Base-by-base conservation (phyloP, 2,888 invertebrate species). In the Sesia apiformis region DNA sequence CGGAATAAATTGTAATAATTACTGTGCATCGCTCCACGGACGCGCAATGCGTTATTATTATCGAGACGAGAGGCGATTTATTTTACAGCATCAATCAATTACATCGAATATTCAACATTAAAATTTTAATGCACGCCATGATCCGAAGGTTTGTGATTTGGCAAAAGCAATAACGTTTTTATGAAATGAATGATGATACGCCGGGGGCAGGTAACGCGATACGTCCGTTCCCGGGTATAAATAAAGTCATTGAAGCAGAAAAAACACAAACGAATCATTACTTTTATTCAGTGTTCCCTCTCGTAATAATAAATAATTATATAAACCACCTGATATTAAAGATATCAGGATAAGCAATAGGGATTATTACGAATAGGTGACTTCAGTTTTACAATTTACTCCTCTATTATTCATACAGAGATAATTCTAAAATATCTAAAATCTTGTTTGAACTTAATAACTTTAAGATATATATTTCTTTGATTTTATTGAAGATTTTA, bases 41-140 rank as follows among this genome's bases (percentile, higher is more conserved):
- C 23, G 46, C n/a, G n/a, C 46, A 46, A 23, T 23, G 23, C 62
- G 65, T 62, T 67, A 62, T 64, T 67, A 72, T 70, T 69, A 63
- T 64, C 61, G 60, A 59, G 61, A 57, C 58, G 66, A 67, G 71
- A 70, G 66, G 63, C 74, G 73, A 78, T 83, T 79, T 75, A 81
- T 80, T 81, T 78, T 73, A 81, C 79, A 74, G 69, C 70, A 76
- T 82, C 81, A 82, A 83, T 84, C 83, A 82, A 84, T 86, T 84
- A 80, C 71, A 64, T 60, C 59, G 70, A 73, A 76, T 76, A 78
- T 23, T 23, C 23, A 23, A 23, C 23, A 23, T 79, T 80, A 74
- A 81, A 80, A 75, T 70, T 78, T 79, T 77, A 77, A 81, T 77
- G 74, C 74, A 69, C 68, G 62, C 66, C 67, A 66, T 69, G 67